Conservation (phyloP, 2,888 invertebrate species). For the Morinoia aosen region DNA sequence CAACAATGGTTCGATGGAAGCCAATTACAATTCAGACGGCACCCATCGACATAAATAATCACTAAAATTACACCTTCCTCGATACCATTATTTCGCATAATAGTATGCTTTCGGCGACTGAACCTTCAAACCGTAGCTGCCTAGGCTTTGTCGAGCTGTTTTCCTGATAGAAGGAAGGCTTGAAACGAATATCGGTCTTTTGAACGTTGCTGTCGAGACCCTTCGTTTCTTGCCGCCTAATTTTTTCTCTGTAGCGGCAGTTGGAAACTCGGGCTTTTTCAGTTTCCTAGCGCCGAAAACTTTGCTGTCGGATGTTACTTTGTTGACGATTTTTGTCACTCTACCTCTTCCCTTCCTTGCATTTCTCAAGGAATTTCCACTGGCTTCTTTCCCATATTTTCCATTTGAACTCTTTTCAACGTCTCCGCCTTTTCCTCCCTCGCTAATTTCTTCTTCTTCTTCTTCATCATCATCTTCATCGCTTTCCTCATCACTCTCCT, state of each 20-base stretch:
- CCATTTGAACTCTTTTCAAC: background rate
- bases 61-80: background rate
- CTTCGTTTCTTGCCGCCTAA: background rate
- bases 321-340: background rate
- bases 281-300: background rate
- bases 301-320: background rate
- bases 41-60: constrained; percentile 9
- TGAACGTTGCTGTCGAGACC: constrained; percentile 33
- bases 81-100: background rate
- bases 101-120: constrained; percentile 24
- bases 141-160: constrained; percentile 12
- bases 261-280: background rate
- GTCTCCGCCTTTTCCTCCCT: constrained; percentile 21
- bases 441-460: constrained; percentile 32
- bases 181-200: constrained; percentile 16
- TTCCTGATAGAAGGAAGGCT: constrained; percentile 22
- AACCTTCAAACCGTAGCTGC: background rate
- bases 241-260: background rate
- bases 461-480: constrained; percentile 25
- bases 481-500: constrained; percentile 32
- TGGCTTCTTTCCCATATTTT: background rate
- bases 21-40: background rate
- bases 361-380: background rate
- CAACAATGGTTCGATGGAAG: background rate
- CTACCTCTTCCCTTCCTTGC: background rate